Evolutionary conservation across 2,888 invertebrate species (phyloP), one percentile per base, ranked within the genome.

Genomic region (Rapana venosa): DNA sequence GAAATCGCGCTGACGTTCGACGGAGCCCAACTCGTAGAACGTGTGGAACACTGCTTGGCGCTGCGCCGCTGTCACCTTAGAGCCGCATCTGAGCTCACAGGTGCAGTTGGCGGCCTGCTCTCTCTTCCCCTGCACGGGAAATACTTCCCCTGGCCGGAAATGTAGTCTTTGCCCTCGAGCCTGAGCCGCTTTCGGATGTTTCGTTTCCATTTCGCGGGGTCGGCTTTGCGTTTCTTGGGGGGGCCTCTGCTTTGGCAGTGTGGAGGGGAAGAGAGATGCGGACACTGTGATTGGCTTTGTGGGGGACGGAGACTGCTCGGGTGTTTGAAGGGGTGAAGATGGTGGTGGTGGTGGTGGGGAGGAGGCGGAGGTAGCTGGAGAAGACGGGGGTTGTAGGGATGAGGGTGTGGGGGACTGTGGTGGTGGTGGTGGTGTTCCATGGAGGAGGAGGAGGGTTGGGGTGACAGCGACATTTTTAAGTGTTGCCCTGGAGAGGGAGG

Each of bases 181-280:
- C 58, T 85, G 2, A 85, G 58, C 20, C 58, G 84, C 58, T 85
- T 85, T 20, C 84, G 56, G 15, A 85, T 58, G 20, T 85, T 85
- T 17, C 30, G 26, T 85, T 85, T 85, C 84, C 84, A 85, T 20
- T 85, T 84, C 30, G 84, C 30, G 56, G 84, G 84, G 58, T 85
- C 84, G n/a, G 47, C 47, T 26, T 47, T 47, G 22, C 56, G 83
- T 83, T 83, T 83, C 79, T 26, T 36, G 47, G 47, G 83, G 20
- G 47, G 47, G 83, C 47, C 0, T 47, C 83, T 83, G 47, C 26
- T 83, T 47, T 56, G 83, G 83, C 47, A 26, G 47, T 83, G 83
- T 83, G 11, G 20, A 17, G 22, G 13, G 26, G n/a, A n/a, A 66
- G 66, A 47, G 81, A 83, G 58, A 30, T 30, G 83, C 58, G 8